These are phyloP conservation scores for Xylocampa areola DNA, from an alignment of 2,888 invertebrate species.

Conservation along the genomic window DNA sequence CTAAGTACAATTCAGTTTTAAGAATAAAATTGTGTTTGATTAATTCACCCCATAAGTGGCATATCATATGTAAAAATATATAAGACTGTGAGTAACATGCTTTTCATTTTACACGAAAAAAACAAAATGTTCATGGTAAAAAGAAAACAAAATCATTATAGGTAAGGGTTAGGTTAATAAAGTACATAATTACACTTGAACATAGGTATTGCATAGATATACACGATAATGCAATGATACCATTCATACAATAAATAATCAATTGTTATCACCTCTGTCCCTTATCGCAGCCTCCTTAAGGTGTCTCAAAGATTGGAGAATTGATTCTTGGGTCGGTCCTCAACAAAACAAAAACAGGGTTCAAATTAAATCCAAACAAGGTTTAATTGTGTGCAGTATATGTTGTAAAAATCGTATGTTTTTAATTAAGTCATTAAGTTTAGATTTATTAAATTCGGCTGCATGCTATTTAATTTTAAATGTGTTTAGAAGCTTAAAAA, in stretches of 20 bases:
- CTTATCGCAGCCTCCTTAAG: slow-evolving; percentile 79
- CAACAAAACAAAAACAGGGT: slow-evolving; percentile 76
- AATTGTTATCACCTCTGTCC: slow-evolving; percentile 75
- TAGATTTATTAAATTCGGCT: slow-evolving; percentile 48
- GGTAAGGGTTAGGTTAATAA: slow-evolving; percentile 34
- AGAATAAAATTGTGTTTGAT: slow-evolving; percentile 8
- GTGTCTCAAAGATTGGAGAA: slow-evolving; percentile 80
- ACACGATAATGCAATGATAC: slow-evolving; percentile 59
- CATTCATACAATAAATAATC: slow-evolving; percentile 67
- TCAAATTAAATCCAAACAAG: slow-evolving; percentile 67
- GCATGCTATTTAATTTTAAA: slow-evolving; percentile 53
- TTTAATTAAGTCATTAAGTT: slow-evolving; percentile 49
- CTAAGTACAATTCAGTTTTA: neutral
- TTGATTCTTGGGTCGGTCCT: slow-evolving; percentile 81
- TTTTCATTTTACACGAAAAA: slow-evolving; percentile 39
- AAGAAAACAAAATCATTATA: slow-evolving; percentile 25
- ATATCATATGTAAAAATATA: slow-evolving; percentile 10
- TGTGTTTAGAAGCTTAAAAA: slow-evolving; percentile 43
- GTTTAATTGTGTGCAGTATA: slow-evolving; percentile 58
- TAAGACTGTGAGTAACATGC: slow-evolving; percentile 40
- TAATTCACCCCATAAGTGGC: slow-evolving; percentile 24
- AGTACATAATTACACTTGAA: slow-evolving; percentile 46
- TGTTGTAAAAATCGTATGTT: slow-evolving; percentile 56
- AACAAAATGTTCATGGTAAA: slow-evolving; percentile 30
- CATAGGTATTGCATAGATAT: slow-evolving; percentile 51